Evolutionary conservation across 2,888 invertebrate species (phyloP).

Genomic region (Caenorhabditis doughertyi): DNA sequence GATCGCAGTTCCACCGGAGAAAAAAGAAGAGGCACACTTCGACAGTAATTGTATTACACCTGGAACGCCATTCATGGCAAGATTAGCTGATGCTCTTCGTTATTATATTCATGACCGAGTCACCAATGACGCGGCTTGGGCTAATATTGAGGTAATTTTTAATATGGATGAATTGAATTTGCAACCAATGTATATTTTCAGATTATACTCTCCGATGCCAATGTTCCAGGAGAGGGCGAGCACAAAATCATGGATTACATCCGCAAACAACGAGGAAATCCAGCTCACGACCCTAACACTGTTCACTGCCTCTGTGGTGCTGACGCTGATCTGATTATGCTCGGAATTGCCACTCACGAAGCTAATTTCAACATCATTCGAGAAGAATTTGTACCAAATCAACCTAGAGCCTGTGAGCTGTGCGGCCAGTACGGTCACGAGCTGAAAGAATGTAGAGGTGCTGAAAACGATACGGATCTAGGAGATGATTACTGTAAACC

Average conservation of each 20-base stretch:
- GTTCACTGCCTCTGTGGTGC: conserved; percentile 97
- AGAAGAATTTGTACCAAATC: conserved; percentile 98
- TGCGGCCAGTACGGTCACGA: conserved; percentile 88
- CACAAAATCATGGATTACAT: conserved; percentile 99
- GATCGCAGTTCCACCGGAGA: conserved; percentile 85
- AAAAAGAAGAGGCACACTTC: conserved; percentile 94
- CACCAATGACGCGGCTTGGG: conserved; percentile 96
- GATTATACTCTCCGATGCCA: conserved; percentile 96
- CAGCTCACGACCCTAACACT: conserved; percentile 96
- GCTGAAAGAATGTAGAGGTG: conserved; percentile 81
- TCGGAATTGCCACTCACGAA: conserved; percentile 97
- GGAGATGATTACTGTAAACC: conserved; percentile 78
- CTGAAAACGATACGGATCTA: conserved; percentile 71
- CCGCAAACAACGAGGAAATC: conserved; percentile 89
- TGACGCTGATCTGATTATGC: conserved; percentile 95
- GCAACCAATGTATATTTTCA: conserved; percentile 53
- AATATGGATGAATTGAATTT: too few relatives aligned
- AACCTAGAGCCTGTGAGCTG: conserved; percentile 95
- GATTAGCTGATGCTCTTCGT: conserved; percentile 86
- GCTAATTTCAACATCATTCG: conserved; percentile 97
- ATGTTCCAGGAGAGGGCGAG: conserved; percentile 97
- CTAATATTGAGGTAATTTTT: conserved; percentile 88
- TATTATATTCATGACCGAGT: conserved; percentile 89
- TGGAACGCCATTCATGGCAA: conserved; percentile 86
- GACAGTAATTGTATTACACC: conserved; percentile 99